phyloP scores from a whole-genome alignment of 2,797 vertebrate species.

The Paratrypauchen microcephalus region DNA sequence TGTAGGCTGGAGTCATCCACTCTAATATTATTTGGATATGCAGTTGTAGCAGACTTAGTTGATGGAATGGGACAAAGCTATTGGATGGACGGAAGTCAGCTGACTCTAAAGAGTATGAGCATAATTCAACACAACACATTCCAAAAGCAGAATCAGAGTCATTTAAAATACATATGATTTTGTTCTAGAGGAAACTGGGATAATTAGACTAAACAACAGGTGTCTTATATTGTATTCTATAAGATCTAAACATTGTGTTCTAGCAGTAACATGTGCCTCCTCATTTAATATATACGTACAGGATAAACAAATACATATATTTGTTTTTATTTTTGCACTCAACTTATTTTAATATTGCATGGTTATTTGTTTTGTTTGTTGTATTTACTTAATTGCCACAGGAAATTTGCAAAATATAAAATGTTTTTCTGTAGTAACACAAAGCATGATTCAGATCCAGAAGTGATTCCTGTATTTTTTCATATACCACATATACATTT shows the following conservation, averaged over 20 bases:
- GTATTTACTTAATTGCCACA: not conserved
- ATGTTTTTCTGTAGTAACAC: not conserved
- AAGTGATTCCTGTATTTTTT: not conserved
- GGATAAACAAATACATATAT: not conserved
- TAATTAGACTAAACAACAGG: not conserved
- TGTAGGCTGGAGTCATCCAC: conserved; percentile 37
- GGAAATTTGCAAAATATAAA: not conserved
- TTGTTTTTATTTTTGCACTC: not conserved
- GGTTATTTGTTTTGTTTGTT: not conserved
- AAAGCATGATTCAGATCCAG: not conserved
- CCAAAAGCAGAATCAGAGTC: not conserved
- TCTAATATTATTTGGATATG: not conserved
- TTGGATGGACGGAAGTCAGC: not conserved
- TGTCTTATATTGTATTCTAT: too few relatives aligned
- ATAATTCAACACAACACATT: not conserved
- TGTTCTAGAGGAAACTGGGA: not conserved
- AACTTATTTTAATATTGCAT: not conserved
- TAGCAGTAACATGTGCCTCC: not conserved
- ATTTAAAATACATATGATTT: not conserved
- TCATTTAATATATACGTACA: too few relatives aligned
- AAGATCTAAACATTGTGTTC: too few relatives aligned
- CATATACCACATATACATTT: not conserved
- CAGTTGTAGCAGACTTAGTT: not conserved
- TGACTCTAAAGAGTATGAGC: not conserved
- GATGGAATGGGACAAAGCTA: conserved; percentile 31